These are phyloP conservation scores for Oryzias javanicus DNA, from an alignment of 2,113 vertebrate species.

Conservation along the genomic window DNA sequence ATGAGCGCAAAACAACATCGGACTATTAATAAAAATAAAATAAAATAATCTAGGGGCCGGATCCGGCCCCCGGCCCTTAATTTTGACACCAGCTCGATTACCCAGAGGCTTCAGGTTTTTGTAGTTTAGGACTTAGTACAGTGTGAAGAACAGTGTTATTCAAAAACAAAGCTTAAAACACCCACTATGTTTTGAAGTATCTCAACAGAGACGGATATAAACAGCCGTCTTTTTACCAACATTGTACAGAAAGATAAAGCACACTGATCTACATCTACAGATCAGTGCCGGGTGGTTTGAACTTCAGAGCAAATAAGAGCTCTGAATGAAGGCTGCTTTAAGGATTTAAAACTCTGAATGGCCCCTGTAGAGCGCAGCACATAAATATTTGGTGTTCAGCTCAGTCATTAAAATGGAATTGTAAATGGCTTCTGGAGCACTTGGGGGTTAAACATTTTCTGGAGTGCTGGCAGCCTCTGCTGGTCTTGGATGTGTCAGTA, in stretches of 20 bases:
- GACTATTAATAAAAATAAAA: too few relatives aligned
- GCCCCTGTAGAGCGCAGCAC: slow-evolving; percentile 12
- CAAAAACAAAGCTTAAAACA: too few relatives aligned
- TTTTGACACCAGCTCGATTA: too few relatives aligned
- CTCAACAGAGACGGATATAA: slow-evolving; percentile 10
- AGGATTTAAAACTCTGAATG: slow-evolving; percentile 20
- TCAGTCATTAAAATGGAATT: slow-evolving; percentile 11
- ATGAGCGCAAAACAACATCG: too few relatives aligned
- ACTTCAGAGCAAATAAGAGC: not conserved
- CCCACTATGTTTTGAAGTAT: not conserved
- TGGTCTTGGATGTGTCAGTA: slow-evolving; percentile 25
- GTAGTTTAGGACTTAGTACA: too few relatives aligned
- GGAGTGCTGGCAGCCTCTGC: slow-evolving; percentile 56
- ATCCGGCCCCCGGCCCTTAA: too few relatives aligned
- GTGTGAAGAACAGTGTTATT: too few relatives aligned
- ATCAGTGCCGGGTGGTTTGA: not conserved
- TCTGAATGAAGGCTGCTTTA: slow-evolving; percentile 26
- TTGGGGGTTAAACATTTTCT: slow-evolving; percentile 19
- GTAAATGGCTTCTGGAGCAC: not conserved
- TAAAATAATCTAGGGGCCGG: too few relatives aligned
- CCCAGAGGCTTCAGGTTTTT: too few relatives aligned
- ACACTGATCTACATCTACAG: slow-evolving; percentile 1
- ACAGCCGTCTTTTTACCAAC: slow-evolving; percentile 6
- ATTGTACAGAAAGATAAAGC: not conserved
- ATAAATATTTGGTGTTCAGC: slow-evolving; percentile 40